phyloP scores from a whole-genome alignment of 2,797 vertebrate species.

The Hylomyscus alleni region DNA sequence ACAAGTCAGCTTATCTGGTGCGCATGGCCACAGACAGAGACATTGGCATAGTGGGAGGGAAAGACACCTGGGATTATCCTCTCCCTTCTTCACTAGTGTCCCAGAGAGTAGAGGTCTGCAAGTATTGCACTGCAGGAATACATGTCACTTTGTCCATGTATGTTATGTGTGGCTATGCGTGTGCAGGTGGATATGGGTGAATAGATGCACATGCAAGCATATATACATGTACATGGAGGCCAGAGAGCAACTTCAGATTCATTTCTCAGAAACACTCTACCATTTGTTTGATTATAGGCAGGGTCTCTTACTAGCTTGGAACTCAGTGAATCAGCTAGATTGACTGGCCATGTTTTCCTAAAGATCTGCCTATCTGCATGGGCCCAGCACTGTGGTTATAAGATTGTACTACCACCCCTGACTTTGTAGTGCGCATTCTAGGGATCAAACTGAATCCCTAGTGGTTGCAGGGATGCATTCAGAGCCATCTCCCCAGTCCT shows the following conservation, averaged over 20 bases:
- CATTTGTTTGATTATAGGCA: neutral
- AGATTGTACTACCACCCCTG: too few species aligned
- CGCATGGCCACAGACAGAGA: neutral
- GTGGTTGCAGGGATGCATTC: too few species aligned
- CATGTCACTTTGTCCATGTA: neutral
- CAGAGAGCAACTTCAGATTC: neutral
- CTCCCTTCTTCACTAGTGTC: too few species aligned
- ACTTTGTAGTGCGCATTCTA: neutral
- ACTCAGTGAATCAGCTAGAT: neutral
- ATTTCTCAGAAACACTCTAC: neutral
- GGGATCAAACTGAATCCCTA: too few species aligned
- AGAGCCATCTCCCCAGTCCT: neutral
- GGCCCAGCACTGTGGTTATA: neutral
- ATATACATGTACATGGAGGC: neutral
- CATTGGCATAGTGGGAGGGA: too few species aligned
- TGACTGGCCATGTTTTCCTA: neutral
- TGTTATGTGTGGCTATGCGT: neutral
- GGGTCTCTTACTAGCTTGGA: neutral
- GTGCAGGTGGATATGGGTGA: neutral
- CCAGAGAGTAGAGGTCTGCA: neutral
- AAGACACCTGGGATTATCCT: neutral
- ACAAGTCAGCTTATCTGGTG: neutral
- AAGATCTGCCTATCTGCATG: too few species aligned
- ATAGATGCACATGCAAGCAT: neutral
- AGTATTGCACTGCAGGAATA: neutral